Base-by-base conservation (phyloP, 1,140 invertebrate species). In the Megalopta genalis region DNA sequence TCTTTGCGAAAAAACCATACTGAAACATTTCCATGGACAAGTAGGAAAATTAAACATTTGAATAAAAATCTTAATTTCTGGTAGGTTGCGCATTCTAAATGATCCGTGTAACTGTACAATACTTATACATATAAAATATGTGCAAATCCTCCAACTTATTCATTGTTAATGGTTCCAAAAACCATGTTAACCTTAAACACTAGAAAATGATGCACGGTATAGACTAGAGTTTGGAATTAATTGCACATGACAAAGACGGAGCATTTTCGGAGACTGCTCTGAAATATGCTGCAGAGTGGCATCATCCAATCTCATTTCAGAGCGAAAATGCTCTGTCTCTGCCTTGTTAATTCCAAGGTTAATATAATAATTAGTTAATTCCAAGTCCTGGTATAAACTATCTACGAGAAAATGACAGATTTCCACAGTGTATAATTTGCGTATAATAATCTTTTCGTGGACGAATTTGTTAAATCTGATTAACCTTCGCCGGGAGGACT, bases 11-110 rank as follows among this genome's bases (percentile, higher is more conserved):
- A 23, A 73, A 67, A 9, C 1, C 59, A 21, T 27, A 21, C 25
- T 27, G 27, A 21, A 23, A 4, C 37, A 66, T 37, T 74, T 60
- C 7, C 46, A 3, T 14, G 3, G 16, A 9, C n/a, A 18, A 60
- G 23, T 32, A 54, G n/a, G 39, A 18, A n/a, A 54, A 46, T 54
- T 76, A 77, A 68, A 37, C 10, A 3, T 39, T 52, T 37, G 8
- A 25, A 46, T 46, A 64, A n/a, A 63, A 76, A 68, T 49, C 69
- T 69, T n/a, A 4, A 39, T 69, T 80, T 39, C 10, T 76, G 78
- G 73, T 80, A 21, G 57, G 78, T 80, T 80, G 68, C 76, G 9
- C 14, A 32, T 2, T 21, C 3, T 2, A 16, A 12, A 42, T 23
- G 9, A 59, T 54, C 16, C 42, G 12, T 60, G 8, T 12, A 72